Conservation (phyloP, 2,113 vertebrate species). For the Hippocampus comes region DNA sequence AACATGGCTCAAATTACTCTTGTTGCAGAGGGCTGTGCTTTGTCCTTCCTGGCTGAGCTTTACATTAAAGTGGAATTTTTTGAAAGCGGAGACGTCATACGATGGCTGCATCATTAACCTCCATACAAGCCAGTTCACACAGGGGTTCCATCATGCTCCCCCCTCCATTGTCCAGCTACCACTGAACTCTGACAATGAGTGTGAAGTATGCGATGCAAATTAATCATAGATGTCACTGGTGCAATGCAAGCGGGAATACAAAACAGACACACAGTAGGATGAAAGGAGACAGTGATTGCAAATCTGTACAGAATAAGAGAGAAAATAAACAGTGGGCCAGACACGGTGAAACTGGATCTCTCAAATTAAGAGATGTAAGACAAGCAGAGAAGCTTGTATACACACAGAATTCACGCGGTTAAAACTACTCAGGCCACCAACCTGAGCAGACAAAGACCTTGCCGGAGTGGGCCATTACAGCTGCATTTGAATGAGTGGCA, state of each 20-base stretch:
- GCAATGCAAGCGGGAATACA: conserved; percentile 17
- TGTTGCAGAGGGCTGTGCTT: conserved; percentile 73
- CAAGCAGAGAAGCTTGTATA: conserved; percentile 19
- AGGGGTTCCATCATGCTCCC: not conserved
- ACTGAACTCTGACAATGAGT: conserved; percentile 22
- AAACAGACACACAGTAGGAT: conserved; percentile 30
- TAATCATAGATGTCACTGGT: conserved; percentile 49
- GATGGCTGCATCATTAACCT: conserved; percentile 50
- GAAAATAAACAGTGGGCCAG: conserved; percentile 54
- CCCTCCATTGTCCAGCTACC: not conserved
- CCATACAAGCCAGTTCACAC: conserved; percentile 16
- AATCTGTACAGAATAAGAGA: conserved; percentile 53
- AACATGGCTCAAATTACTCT: conserved; percentile 82
- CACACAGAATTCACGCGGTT: conserved; percentile 4
- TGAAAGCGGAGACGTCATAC: conserved; percentile 52
- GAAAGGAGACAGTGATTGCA: conserved; percentile 62
- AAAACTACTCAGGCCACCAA: not conserved
- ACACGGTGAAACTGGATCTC: conserved; percentile 50
- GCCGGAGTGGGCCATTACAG: not conserved
- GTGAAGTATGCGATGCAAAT: conserved; percentile 50
- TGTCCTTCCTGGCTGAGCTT: conserved; percentile 71
- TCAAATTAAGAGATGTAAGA: conserved; percentile 7
- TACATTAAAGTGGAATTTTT: conserved; percentile 67
- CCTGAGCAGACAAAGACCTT: not conserved
- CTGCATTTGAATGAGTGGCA: conserved; percentile 14